A percentile compares a stretch with the other conserved stretches of the same genome.
These are phyloP conservation scores for Cheumatopsyche charites DNA, from an alignment of 1,140 invertebrate species.

Conservation along the genomic window DNA sequence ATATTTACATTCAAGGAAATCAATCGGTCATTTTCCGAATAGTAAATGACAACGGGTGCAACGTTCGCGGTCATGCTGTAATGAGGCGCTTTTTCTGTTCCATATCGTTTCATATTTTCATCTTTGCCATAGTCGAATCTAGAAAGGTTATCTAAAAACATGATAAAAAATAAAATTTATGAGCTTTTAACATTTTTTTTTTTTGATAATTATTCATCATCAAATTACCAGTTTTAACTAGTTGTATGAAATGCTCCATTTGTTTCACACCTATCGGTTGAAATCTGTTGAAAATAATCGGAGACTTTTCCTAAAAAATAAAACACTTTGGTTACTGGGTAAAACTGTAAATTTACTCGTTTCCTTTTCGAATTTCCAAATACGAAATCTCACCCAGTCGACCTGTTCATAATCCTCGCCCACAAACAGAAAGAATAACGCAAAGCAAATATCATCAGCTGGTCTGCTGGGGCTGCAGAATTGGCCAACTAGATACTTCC, in stretches of 20 bases:
- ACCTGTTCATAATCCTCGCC: slow-evolving; percentile 58
- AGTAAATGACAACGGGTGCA: slow-evolving; percentile 70
- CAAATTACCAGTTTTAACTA: slow-evolving; percentile 4
- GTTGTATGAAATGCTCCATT: slow-evolving; percentile 25
- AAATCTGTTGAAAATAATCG: slow-evolving; percentile 17
- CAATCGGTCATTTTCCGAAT: slow-evolving; percentile 70
- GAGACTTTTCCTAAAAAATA: slow-evolving; percentile 15
- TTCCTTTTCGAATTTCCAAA: not conserved
- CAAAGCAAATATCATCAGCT: slow-evolving; percentile 53
- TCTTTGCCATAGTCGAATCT: slow-evolving; percentile 62
- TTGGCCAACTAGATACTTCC: slow-evolving; percentile 48
- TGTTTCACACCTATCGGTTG: slow-evolving; percentile 1
- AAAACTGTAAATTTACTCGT: too few species aligned
- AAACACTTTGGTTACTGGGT: too few species aligned
- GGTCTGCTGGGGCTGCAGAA: slow-evolving; percentile 51
- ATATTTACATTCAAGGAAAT: slow-evolving; percentile 50
- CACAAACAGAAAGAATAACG: slow-evolving; percentile 51
- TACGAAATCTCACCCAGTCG: slow-evolving; percentile 51
- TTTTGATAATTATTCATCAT: not conserved
- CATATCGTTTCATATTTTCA: slow-evolving; percentile 60
- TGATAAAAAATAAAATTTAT: too few species aligned
- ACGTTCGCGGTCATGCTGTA: slow-evolving; percentile 68
- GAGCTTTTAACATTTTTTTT: not conserved
- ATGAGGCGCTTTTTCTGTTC: slow-evolving; percentile 64
- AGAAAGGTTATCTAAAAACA: slow-evolving; percentile 34